phyloP scores from a whole-genome alignment of 2,113 vertebrate genomes.

The Indri indri region DNA sequence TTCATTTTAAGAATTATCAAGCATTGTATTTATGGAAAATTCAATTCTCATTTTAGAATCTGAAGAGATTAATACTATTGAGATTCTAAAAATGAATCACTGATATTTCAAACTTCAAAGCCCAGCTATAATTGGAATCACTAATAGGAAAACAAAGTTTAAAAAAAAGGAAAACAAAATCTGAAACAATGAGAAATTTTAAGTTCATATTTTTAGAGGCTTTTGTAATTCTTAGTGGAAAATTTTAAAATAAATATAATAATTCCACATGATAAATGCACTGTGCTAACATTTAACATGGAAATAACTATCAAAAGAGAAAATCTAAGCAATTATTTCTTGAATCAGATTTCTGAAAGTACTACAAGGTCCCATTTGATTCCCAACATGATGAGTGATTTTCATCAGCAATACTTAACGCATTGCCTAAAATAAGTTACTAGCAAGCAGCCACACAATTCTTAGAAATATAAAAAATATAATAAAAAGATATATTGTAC shows the following conservation, averaged over 20 bases:
- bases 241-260: background rate
- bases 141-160: background rate
- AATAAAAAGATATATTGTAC: background rate
- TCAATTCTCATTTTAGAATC: background rate
- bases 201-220: background rate
- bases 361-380: background rate
- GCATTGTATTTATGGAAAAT: background rate
- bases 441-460: background rate
- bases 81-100: background rate
- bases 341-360: background rate
- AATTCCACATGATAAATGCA: background rate
- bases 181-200: background rate
- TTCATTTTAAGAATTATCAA: background rate
- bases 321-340: background rate
- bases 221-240: background rate
- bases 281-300: background rate
- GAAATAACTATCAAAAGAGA: background rate
- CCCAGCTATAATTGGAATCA: background rate
- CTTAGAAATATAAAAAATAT: background rate
- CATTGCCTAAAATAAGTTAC: background rate
- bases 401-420: background rate
- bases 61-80: background rate
- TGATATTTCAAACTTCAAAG: background rate
- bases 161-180: background rate
- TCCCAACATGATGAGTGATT: background rate